A percentile compares a stretch with the other conserved stretches of the same genome.
These are phyloP conservation scores for Indicator maculatus DNA, from an alignment of 2,113 vertebrate genomes.

Conservation along the genomic window DNA sequence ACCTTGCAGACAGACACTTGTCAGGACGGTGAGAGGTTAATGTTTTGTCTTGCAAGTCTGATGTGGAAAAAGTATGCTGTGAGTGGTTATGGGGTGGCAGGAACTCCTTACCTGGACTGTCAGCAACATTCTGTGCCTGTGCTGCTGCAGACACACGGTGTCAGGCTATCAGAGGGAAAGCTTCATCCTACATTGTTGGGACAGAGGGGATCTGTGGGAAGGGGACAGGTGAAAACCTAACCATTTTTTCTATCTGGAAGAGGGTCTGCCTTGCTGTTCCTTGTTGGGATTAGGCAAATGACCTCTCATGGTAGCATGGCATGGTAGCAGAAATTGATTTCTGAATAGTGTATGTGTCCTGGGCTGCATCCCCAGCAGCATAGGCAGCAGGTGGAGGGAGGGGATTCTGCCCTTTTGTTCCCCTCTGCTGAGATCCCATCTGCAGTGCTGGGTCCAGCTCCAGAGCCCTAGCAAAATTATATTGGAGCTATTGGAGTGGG, in stretches of 20 bases:
- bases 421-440: too few relatives aligned
- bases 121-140: background rate
- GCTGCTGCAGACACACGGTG: background rate
- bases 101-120: background rate
- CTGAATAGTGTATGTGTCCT: background rate
- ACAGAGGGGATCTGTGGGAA: background rate
- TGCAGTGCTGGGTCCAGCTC: too few relatives aligned
- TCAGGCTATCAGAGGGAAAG: background rate
- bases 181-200: background rate
- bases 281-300: background rate
- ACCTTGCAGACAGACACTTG: background rate
- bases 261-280: background rate
- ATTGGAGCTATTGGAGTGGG: background rate
- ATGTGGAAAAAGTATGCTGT: background rate
- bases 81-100: background rate
- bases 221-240: background rate
- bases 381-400: too few relatives aligned
- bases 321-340: background rate
- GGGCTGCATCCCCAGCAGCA: too few relatives aligned
- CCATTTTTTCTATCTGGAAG: background rate
- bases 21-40: background rate
- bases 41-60: constrained; percentile 36
- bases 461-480: too few relatives aligned
- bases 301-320: background rate
- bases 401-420: too few relatives aligned